A percentile compares a stretch with the other conserved stretches of the same genome.
Evolutionary conservation across 1,140 invertebrate genomes (phyloP).

Genomic region (Nomia melanderi): DNA sequence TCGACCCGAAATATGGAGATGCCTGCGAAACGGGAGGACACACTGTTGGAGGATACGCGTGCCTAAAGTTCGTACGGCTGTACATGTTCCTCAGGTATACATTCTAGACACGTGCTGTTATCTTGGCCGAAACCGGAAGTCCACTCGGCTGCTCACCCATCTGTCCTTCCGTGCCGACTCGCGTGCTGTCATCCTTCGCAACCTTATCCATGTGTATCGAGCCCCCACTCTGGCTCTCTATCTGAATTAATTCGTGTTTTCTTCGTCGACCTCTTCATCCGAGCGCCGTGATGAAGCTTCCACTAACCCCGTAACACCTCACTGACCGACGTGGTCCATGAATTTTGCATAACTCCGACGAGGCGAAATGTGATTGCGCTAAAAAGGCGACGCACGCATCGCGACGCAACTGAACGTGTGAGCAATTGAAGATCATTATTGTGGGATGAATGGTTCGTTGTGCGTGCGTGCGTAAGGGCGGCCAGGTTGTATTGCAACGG

Average conservation of each 20-base stretch:
- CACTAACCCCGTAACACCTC: conserved; percentile 19
- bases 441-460: no score
- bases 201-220: conserved; percentile 34
- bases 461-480: no score
- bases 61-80: conserved; percentile 24
- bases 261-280: conserved; percentile 4
- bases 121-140: conserved; percentile 79
- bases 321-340: neutral
- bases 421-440: no score
- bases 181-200: conserved; percentile 43
- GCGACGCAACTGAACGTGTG: no score
- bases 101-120: conserved; percentile 75
- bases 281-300: conserved; percentile 1
- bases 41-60: conserved; percentile 20
- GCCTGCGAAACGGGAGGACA: conserved; percentile 45
- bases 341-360: conserved; percentile 1
- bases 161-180: conserved; percentile 70
- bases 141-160: conserved; percentile 79
- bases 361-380: no score
- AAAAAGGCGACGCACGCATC: no score
- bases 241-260: conserved; percentile 58
- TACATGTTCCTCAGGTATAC: conserved; percentile 26
- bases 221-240: conserved; percentile 9
- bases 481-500: no score
- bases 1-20: conserved; percentile 19